A percentile compares a stretch with the other conserved stretches of the same genome.
These are phyloP conservation scores for Tenebrosternarchus preto DNA, from an alignment of 2,113 vertebrate species.

Conservation along the genomic window DNA sequence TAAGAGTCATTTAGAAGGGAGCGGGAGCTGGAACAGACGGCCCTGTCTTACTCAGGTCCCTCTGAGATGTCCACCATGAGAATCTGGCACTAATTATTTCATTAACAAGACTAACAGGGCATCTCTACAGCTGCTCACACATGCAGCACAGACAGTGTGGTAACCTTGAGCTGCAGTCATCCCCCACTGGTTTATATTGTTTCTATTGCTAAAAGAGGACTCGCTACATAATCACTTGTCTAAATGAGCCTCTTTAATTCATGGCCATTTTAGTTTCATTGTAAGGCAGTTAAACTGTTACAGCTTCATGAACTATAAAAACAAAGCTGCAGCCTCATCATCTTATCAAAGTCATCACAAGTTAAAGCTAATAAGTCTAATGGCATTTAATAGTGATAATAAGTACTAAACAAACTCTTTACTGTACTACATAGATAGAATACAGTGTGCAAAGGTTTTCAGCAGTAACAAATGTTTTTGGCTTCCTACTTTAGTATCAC, in stretches of 20 bases:
- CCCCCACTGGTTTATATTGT: conserved; percentile 56
- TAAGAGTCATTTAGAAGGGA: conserved; percentile 60
- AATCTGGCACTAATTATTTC: conserved; percentile 74
- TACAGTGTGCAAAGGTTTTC: too few relatives aligned
- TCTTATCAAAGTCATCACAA: background rate
- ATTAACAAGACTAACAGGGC: conserved; percentile 73
- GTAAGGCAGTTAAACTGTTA: background rate
- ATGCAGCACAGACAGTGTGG: conserved; percentile 61
- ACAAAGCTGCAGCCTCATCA: background rate
- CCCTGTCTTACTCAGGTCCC: conserved; percentile 59
- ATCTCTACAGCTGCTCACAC: conserved; percentile 70
- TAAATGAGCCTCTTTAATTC: conserved; percentile 1
- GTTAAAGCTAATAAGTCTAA: background rate
- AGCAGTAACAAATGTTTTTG: too few relatives aligned
- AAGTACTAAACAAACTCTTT: background rate
- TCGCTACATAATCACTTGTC: background rate
- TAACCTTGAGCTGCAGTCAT: conserved; percentile 69
- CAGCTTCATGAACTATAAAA: background rate
- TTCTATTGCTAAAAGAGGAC: conserved; percentile 33
- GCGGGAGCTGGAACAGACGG: conserved; percentile 71
- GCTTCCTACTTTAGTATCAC: too few relatives aligned
- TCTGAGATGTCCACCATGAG: conserved; percentile 62
- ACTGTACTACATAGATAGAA: too few relatives aligned
- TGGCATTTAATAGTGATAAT: background rate
- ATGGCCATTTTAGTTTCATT: background rate